Evolutionary conservation across 2,888 invertebrate genomes (phyloP).

Genomic region (Drosophila falleni): DNA sequence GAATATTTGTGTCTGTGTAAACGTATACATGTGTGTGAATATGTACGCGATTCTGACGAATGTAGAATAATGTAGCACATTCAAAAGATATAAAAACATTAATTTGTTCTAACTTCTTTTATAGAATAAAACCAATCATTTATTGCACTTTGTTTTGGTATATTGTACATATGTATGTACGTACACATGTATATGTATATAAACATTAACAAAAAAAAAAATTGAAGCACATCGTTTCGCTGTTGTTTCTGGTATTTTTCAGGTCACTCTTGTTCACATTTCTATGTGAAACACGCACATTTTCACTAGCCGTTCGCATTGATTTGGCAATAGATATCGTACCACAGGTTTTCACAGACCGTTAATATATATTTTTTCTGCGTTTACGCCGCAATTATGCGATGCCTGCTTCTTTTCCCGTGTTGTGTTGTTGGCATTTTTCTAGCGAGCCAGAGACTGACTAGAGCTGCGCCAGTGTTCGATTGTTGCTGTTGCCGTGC

Average conservation of each 20-base stretch:
- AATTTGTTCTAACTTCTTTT: constrained; percentile 26
- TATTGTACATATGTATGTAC: constrained; percentile 22
- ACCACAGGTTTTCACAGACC: constrained; percentile 48
- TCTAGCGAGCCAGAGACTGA: constrained; percentile 57
- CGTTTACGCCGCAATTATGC: constrained; percentile 63
- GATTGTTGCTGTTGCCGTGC: constrained; percentile 50
- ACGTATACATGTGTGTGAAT: constrained; percentile 25
- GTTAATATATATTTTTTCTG: constrained; percentile 38
- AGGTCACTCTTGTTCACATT: constrained; percentile 46
- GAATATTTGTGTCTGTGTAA: constrained; percentile 6
- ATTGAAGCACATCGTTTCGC: constrained; percentile 15
- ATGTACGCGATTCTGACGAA: constrained; percentile 50
- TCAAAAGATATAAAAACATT: constrained; percentile 34
- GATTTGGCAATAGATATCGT: constrained; percentile 35
- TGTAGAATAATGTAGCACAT: constrained; percentile 44
- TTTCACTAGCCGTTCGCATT: constrained; percentile 31
- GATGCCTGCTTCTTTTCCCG: constrained; percentile 48
- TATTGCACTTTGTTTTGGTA: constrained; percentile 52
- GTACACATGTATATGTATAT: constrained; percentile 8
- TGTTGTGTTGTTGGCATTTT: constrained; percentile 77
- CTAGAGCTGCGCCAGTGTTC: constrained; percentile 38
- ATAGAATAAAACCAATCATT: neutral
- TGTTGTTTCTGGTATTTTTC: constrained; percentile 45
- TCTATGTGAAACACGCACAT: constrained; percentile 50
- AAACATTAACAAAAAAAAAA: constrained; percentile 22